A percentile compares a stretch with the other conserved stretches of the same genome.
phyloP scores from a whole-genome alignment of 2,113 vertebrate species.

The Neopipo cinnamomea region DNA sequence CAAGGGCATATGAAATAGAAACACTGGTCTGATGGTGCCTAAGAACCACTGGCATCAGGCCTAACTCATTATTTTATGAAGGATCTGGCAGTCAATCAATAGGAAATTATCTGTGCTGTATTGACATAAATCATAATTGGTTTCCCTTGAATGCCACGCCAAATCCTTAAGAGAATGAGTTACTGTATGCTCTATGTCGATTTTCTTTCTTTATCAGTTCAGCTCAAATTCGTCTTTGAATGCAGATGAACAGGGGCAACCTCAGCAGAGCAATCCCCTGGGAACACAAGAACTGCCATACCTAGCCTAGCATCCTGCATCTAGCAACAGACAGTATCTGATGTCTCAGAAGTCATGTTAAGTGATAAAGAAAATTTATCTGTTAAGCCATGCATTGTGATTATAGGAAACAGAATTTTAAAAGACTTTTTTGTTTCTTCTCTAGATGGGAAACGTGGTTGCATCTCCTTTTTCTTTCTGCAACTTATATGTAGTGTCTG shows the following conservation, averaged over 20 bases:
- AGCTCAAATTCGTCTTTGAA: conserved; percentile 66
- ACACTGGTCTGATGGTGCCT: conserved; percentile 19
- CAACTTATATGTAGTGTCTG: not conserved
- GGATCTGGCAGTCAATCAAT: conserved; percentile 79
- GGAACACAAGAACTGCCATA: not conserved
- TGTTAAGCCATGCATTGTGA: not conserved
- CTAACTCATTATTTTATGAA: conserved; percentile 78
- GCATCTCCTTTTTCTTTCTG: not conserved
- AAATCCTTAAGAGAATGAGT: conserved; percentile 67
- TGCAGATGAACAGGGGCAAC: conserved; percentile 44
- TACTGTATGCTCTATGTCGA: conserved; percentile 56
- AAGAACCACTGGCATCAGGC: conserved; percentile 65
- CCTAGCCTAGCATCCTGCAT: conserved; percentile 11
- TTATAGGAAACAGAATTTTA: not conserved
- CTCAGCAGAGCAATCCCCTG: not conserved
- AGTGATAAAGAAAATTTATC: not conserved
- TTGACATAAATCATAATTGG: conserved; percentile 82
- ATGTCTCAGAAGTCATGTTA: not conserved
- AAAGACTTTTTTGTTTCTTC: not conserved
- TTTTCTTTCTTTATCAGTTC: conserved; percentile 69
- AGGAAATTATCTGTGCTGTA: conserved; percentile 76
- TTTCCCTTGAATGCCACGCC: conserved; percentile 74
- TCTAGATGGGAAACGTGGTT: not conserved
- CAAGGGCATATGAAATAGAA: conserved; percentile 62
- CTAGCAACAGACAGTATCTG: not conserved